These are phyloP conservation scores for Oscheius onirici DNA, from an alignment of 2,888 invertebrate species.

Conservation along the genomic window DNA sequence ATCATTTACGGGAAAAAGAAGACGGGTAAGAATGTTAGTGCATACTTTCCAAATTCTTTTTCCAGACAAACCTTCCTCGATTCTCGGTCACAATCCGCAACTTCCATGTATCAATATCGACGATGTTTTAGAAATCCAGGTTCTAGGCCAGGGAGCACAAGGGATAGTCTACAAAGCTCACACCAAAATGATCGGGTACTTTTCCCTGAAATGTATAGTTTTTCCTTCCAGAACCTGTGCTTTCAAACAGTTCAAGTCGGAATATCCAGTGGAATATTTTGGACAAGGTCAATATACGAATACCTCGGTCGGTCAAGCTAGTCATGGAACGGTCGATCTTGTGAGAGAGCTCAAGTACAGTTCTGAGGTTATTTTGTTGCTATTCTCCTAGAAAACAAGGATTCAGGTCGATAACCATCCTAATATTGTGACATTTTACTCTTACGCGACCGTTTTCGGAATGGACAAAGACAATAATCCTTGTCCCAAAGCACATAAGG, in stretches of 20 bases:
- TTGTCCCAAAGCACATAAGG: not conserved
- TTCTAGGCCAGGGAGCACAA: slow-evolving; percentile 1
- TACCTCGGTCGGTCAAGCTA: not conserved
- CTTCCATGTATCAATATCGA: slow-evolving; percentile 10
- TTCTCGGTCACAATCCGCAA: slow-evolving; percentile 18
- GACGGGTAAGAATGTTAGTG: too few species aligned
- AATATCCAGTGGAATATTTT: not conserved
- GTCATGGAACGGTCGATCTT: not conserved
- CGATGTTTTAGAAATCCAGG: not conserved
- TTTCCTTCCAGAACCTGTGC: slow-evolving; percentile 5
- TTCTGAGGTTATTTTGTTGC: not conserved
- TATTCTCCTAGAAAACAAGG: not conserved
- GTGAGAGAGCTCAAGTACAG: slow-evolving; percentile 12
- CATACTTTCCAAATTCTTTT: not conserved
- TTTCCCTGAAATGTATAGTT: not conserved
- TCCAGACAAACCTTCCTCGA: not conserved
- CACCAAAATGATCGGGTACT: slow-evolving; percentile 10
- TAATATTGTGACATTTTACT: slow-evolving; percentile 12
- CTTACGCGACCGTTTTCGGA: not conserved
- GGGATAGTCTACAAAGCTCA: not conserved
- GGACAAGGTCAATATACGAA: slow-evolving; percentile 2
- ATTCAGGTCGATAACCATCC: slow-evolving; percentile 17
- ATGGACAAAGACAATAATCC: slow-evolving; percentile 10
- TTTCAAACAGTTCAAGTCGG: not conserved
- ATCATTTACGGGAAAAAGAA: too few species aligned